phyloP scores from a whole-genome alignment of 2,888 invertebrate genomes.

The Acleris literana region DNA sequence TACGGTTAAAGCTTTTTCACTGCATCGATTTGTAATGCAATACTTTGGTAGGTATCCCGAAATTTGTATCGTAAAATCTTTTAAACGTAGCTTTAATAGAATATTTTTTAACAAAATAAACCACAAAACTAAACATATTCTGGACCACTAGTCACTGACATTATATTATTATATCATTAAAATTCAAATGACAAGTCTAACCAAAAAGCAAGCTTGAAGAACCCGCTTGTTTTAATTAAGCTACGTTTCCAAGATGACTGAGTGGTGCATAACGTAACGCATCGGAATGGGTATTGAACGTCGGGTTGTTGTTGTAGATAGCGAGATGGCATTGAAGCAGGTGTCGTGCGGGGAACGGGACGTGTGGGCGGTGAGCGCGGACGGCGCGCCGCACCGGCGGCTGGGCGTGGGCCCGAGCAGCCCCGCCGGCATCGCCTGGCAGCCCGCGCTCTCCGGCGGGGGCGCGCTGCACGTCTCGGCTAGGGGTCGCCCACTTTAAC shows the following conservation, averaged over 20 bases:
- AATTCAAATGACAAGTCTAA: too few relatives aligned
- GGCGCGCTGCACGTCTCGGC: slow-evolving; percentile 76
- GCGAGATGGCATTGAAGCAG: slow-evolving; percentile 85
- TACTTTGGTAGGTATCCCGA: slow-evolving; percentile 31
- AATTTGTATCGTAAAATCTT: neutral
- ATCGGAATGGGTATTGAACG: neutral
- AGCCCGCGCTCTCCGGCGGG: slow-evolving; percentile 82
- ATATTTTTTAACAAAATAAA: neutral
- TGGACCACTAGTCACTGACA: too few relatives aligned
- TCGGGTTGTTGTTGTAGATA: slow-evolving; percentile 51
- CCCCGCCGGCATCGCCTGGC: slow-evolving; percentile 92
- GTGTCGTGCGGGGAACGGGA: slow-evolving; percentile 87
- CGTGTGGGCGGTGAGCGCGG: slow-evolving; percentile 90
- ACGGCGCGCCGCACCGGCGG: slow-evolving; percentile 87
- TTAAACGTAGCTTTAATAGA: neutral
- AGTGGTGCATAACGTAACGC: neutral
- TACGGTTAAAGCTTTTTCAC: slow-evolving; percentile 35
- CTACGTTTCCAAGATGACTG: neutral
- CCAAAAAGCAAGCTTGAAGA: too few relatives aligned
- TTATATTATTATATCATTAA: too few relatives aligned
- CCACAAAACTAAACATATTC: too few relatives aligned
- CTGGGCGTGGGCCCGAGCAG: slow-evolving; percentile 89
- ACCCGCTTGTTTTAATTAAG: neutral
- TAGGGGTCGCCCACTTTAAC: slow-evolving; percentile 55
- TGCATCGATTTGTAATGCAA: slow-evolving; percentile 37